phyloP scores from a whole-genome alignment of 2,113 vertebrate genomes.

The Drymodes brunneopygia region DNA sequence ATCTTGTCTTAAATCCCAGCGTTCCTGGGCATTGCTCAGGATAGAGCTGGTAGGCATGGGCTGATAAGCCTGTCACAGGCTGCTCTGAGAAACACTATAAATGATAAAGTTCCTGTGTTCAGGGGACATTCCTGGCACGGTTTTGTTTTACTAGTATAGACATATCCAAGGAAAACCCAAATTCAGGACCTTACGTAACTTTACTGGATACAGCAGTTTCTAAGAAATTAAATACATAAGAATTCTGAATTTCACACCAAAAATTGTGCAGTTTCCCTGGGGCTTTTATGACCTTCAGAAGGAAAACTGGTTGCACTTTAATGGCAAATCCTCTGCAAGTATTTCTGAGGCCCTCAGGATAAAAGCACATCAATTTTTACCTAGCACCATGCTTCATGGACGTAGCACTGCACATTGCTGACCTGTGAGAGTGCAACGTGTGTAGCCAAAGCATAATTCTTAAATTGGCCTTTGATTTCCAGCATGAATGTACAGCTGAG shows the following conservation, averaged over 20 bases:
- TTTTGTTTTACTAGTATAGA: not conserved
- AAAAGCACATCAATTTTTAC: not conserved
- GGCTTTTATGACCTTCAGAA: not conserved
- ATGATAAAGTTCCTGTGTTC: not conserved
- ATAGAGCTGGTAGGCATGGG: not conserved
- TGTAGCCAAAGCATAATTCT: not conserved
- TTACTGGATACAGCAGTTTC: not conserved
- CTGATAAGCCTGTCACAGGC: not conserved
- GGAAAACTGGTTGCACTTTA: not conserved
- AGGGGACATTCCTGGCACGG: fast-evolving
- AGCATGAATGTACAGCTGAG: not conserved
- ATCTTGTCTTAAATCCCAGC: not conserved
- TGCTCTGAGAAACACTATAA: not conserved
- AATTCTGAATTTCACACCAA: not conserved
- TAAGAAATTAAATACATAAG: not conserved
- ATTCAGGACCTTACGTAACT: not conserved
- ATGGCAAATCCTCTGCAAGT: not conserved
- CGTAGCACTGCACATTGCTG: not conserved
- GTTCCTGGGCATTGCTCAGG: not conserved
- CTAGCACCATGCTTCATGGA: not conserved
- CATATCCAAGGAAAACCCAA: not conserved
- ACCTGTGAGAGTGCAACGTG: not conserved
- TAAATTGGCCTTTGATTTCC: not conserved
- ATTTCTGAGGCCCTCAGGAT: not conserved
- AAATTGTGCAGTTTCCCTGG: not conserved